Evolutionary conservation across 2,113 vertebrate species (phyloP).

Genomic region (Calyptomena viridis): DNA sequence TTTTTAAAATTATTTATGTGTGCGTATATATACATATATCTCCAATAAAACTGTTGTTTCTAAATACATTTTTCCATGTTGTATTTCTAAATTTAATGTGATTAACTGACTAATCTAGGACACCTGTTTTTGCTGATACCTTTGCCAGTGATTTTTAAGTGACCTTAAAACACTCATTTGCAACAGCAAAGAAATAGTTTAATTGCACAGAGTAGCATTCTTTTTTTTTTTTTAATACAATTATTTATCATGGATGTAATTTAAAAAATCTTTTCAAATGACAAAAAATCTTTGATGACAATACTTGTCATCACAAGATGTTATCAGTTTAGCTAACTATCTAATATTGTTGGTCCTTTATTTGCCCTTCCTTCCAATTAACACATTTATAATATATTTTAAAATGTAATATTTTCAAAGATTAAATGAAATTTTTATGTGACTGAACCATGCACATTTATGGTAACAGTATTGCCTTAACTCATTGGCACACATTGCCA

Average conservation of each 20-base stretch:
- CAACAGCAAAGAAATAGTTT: neutral
- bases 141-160: neutral
- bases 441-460: neutral
- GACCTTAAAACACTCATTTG: neutral
- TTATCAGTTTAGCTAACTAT: neutral
- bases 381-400: neutral
- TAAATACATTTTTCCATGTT: too few relatives aligned
- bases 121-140: neutral
- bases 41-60: too few relatives aligned
- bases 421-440: neutral
- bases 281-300: neutral
- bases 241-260: neutral
- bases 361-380: neutral
- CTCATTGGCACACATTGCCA: neutral
- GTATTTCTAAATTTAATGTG: too few relatives aligned
- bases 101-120: too few relatives aligned
- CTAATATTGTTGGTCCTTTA: neutral
- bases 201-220: neutral
- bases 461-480: neutral
- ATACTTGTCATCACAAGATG: neutral
- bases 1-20: too few relatives aligned
- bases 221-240: neutral
- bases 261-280: neutral
- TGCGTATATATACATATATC: too few relatives aligned
- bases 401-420: neutral